Conservation (phyloP, 2,113 vertebrate genomes). For the Nothocercus julius region DNA sequence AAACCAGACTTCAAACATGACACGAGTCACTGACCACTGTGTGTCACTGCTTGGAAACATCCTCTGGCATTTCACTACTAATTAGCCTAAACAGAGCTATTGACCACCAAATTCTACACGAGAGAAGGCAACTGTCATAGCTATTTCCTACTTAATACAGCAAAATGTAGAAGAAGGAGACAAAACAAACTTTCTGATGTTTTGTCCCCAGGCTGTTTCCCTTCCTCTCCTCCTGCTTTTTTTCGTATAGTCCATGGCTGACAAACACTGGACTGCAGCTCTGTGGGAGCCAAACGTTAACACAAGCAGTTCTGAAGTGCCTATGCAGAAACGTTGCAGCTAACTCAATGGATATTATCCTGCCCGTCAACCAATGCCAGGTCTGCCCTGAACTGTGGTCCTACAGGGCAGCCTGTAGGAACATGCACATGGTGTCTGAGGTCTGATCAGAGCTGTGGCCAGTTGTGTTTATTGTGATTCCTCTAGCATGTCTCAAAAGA, state of each 20-base stretch:
- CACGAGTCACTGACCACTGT: accelerated
- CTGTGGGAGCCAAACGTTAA: not conserved
- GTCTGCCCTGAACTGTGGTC: not conserved
- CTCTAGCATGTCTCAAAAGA: not conserved
- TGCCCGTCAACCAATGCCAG: not conserved
- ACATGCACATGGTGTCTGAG: not conserved
- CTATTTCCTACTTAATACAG: not conserved
- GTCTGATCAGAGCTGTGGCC: not conserved
- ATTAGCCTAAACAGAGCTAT: not conserved
- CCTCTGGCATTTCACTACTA: not conserved
- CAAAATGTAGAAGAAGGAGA: not conserved
- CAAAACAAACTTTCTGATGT: not conserved
- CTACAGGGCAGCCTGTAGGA: not conserved
- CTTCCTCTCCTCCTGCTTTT: not conserved
- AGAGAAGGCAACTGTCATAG: not conserved
- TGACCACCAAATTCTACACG: not conserved
- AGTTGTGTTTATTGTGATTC: not conserved
- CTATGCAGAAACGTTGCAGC: not conserved
- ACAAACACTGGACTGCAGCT: not conserved
- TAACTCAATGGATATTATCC: not conserved
- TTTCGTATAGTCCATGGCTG: not conserved
- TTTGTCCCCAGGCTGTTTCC: not conserved
- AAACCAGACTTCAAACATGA: not conserved
- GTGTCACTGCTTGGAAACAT: not conserved
- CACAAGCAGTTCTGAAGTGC: not conserved